Evolutionary conservation across 2,888 invertebrate genomes (phyloP), one percentile per base, ranked within the genome.

Genomic region (Watsonalla binaria): DNA sequence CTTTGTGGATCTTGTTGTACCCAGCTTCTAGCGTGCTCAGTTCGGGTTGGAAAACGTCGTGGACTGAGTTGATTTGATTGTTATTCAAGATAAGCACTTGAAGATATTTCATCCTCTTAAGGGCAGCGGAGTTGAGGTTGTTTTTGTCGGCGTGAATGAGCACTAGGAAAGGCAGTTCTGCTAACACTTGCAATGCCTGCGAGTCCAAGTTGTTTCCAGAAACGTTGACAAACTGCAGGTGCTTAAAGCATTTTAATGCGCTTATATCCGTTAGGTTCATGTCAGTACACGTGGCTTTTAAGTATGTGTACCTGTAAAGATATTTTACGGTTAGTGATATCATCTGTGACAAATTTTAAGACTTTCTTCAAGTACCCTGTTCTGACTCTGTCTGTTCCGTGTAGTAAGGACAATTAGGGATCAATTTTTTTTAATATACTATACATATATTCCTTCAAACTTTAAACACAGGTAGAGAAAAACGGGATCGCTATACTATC

Each of bases 91-190:
- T 88, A 6, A 94, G 75, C 0, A 93, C 92, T 91, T 94, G 93
- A n/a, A 94, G 83, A 62, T 92, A 93, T 52, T 87, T 87, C 83
- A 92, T 91, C 53, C 78, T 80, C 7, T 83, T 85, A 47, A 94
- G 75, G 14, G 79, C 87, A 0, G 86, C 91, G 0, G 92, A 92
- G 8, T 74, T 70, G 0, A 93, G 65, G 6, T 73, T 60, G 68
- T 94, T 94, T 13, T 87, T 76, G 60, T 93, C 92, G 0, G 93
- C 93, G 47, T 92, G 92, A 13, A 94, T 79, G 24, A 92, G 80
- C 0, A 93, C 70, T 53, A 94, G 73, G 65, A 82, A 92, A 0
- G 92, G 93, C 65, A 94, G 79, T 35, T 86, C 76, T 0, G 87
- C 72, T 6, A 93, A 68, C 0, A 80, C 83, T 70, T 92, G 88